Evolutionary conservation across 2,888 invertebrate species (phyloP).

Genomic region (Acrobasis consociella): DNA sequence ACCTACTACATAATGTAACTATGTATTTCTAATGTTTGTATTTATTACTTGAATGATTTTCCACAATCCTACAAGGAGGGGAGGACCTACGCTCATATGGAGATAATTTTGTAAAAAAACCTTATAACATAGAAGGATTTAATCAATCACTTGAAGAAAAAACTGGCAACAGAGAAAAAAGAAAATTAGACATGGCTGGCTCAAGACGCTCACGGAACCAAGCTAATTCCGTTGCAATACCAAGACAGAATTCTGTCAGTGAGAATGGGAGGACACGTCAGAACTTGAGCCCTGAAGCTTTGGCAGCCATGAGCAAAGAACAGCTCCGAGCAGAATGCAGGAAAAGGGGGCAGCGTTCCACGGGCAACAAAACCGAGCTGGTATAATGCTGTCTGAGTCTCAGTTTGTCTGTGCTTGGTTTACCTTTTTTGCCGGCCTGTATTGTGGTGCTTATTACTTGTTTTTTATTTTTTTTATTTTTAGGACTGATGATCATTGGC

Average conservation of each 20-base stretch:
- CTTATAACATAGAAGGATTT: not conserved
- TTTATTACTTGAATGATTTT: slow-evolving; percentile 49
- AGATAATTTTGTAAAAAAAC: slow-evolving; percentile 1
- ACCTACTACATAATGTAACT: slow-evolving; percentile 24
- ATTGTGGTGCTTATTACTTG: slow-evolving; percentile 59
- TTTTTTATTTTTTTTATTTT: slow-evolving; percentile 44
- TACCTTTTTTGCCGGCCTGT: slow-evolving; percentile 58
- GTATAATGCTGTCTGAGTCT: slow-evolving; percentile 79
- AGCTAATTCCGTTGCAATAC: slow-evolving; percentile 65
- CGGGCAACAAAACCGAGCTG: slow-evolving; percentile 88
- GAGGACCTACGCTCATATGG: slow-evolving; percentile 29
- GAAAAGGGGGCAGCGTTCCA: slow-evolving; percentile 86
- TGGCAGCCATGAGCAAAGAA: slow-evolving; percentile 86
- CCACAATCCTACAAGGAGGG: slow-evolving; percentile 36
- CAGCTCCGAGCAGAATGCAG: slow-evolving; percentile 86
- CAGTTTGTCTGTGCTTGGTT: slow-evolving; percentile 68
- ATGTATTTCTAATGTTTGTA: slow-evolving; percentile 33
- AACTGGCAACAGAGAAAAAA: slow-evolving; percentile 39
- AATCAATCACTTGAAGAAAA: slow-evolving; percentile 34
- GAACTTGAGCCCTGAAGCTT: slow-evolving; percentile 73
- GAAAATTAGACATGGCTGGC: slow-evolving; percentile 62
- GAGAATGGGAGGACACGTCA: slow-evolving; percentile 72
- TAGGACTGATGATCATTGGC: slow-evolving; percentile 15
- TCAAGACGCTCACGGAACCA: slow-evolving; percentile 73
- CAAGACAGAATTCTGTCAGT: slow-evolving; percentile 70